Percentiles rank a stretch among this genome's conserved stretches.
These are phyloP conservation scores for Periplaneta americana DNA, from an alignment of 1,140 invertebrate genomes.

Conservation along the genomic window DNA sequence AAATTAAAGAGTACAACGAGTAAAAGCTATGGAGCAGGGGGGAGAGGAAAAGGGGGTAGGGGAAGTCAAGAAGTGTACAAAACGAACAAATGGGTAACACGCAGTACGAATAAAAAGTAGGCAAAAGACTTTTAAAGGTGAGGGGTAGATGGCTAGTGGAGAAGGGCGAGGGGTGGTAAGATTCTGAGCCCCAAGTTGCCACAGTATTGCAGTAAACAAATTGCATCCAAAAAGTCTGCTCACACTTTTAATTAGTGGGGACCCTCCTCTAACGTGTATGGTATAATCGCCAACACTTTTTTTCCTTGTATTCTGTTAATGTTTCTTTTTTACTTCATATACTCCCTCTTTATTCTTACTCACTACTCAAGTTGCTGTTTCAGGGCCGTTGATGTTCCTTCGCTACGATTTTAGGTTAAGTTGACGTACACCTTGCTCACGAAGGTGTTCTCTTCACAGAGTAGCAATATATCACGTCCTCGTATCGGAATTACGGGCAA, in stretches of 20 bases:
- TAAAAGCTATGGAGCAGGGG: not conserved
- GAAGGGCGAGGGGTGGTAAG: not conserved
- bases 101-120: slow-evolving; percentile 10
- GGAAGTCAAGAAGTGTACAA: not conserved
- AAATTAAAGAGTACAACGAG: slow-evolving; percentile 9
- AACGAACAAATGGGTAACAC: slow-evolving; percentile 15
- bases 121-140: not conserved
- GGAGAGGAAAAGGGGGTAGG: not conserved
- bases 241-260: not conserved
- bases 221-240: not conserved
- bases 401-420: not conserved
- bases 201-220: not conserved
- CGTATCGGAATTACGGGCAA: no score
- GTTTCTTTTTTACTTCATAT: not conserved
- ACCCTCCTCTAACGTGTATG: not conserved
- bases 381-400: not conserved
- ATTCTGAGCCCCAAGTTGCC: not conserved
- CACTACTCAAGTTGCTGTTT: not conserved
- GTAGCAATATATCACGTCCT: no score
- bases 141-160: not conserved
- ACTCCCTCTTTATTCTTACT: not conserved
- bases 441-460: not conserved
- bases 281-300: not conserved
- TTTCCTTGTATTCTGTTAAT: not conserved
- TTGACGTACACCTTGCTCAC: no score